These are phyloP conservation scores for Cyclophora punctaria DNA, from an alignment of 2,888 invertebrate species.

Conservation along the genomic window DNA sequence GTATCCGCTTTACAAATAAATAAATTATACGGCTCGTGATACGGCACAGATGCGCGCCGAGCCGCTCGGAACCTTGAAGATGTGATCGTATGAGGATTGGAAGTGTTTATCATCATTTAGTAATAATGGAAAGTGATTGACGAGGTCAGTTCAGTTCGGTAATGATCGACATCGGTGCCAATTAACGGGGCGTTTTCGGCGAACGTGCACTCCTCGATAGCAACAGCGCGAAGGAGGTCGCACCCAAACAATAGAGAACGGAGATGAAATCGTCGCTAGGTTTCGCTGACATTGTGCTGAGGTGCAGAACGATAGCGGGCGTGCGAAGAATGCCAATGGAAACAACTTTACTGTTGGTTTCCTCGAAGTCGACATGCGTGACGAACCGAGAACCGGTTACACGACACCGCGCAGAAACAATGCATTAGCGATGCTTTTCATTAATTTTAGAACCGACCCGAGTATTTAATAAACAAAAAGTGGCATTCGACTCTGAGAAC, in stretches of 20 bases:
- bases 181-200: constrained; percentile 36
- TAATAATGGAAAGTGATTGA: constrained; percentile 43
- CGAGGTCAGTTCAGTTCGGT: constrained; percentile 26
- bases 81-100: constrained; percentile 28
- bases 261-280: constrained; percentile 36
- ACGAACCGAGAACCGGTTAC: constrained; percentile 58
- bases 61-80: constrained; percentile 41
- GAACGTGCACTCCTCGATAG: constrained; percentile 26
- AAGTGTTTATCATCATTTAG: constrained; percentile 33
- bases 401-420: constrained; percentile 60
- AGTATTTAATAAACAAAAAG: constrained; percentile 40
- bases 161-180: constrained; percentile 31
- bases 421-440: constrained; percentile 56
- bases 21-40: constrained; percentile 48
- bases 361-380: constrained; percentile 61
- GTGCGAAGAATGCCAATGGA: constrained; percentile 63
- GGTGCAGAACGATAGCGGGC: constrained; percentile 34
- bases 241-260: constrained; percentile 40
- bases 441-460: constrained; percentile 42
- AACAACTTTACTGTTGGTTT: constrained; percentile 65
- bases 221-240: constrained; percentile 20
- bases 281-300: constrained; percentile 38
- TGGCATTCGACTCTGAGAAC: constrained; percentile 29
- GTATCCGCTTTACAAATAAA: constrained; percentile 55
- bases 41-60: constrained; percentile 43